Evolutionary conservation across 2,113 vertebrate species (phyloP).

Genomic region (Tenrec ecaudatus): DNA sequence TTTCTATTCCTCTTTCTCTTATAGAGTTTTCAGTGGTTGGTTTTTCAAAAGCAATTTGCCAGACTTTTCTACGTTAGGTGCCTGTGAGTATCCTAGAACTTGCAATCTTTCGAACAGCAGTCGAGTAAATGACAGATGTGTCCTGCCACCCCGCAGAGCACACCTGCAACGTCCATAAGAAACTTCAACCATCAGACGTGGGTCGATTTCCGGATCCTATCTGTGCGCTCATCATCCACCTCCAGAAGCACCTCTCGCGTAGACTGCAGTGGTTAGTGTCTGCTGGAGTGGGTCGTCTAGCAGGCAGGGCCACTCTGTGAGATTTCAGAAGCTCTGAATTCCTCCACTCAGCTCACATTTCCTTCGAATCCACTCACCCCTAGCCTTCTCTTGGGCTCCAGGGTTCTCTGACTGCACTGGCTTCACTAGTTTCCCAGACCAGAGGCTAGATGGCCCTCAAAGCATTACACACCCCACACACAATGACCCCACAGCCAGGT

Average conservation of each 20-base stretch:
- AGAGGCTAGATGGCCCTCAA: too few relatives aligned
- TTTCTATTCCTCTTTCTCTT: too few relatives aligned
- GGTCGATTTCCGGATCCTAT: neutral
- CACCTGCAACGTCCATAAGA: neutral
- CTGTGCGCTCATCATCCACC: accelerated
- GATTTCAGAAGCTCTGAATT: neutral
- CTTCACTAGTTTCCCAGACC: too few relatives aligned
- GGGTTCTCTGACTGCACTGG: too few relatives aligned
- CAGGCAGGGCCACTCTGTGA: neutral
- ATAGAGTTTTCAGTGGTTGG: neutral
- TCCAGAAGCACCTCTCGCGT: neutral
- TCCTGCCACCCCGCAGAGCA: neutral
- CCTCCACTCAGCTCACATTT: neutral
- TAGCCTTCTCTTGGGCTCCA: too few relatives aligned
- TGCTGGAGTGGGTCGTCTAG: neutral
- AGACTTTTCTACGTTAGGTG: neutral
- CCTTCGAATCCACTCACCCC: too few relatives aligned
- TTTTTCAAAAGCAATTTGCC: neutral
- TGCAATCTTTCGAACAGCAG: neutral
- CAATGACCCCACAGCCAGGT: too few relatives aligned
- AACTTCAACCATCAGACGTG: too few relatives aligned
- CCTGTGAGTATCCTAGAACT: neutral
- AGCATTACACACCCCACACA: too few relatives aligned
- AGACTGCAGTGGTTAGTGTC: neutral
- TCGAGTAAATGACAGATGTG: neutral